phyloP scores from a whole-genome alignment of 2,797 vertebrate species.

The Odontamblyopus rebecca region DNA sequence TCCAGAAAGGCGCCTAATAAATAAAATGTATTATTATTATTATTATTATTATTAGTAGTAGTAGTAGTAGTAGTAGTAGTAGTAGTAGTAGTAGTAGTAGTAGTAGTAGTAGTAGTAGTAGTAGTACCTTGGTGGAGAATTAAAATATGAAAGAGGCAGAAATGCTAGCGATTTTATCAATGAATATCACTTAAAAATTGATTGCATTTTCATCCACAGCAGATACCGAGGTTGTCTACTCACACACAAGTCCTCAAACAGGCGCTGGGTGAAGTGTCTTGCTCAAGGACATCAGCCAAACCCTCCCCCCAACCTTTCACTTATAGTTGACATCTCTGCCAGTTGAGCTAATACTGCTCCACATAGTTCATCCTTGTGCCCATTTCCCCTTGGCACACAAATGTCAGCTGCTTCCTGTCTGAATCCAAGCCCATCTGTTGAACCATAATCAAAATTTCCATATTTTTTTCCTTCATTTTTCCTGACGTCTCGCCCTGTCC shows the following conservation, averaged over 20 bases:
- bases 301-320: background rate
- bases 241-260: too few species aligned
- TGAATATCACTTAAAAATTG: background rate
- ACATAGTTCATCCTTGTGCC: slow-evolving; percentile 6
- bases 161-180: too few species aligned
- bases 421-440: slow-evolving; percentile 68
- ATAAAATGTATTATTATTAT: too few species aligned
- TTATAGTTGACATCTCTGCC: background rate
- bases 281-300: background rate
- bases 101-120: too few species aligned
- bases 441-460: slow-evolving; percentile 64
- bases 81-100: too few species aligned
- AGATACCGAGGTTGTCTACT: background rate
- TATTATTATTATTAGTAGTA: too few species aligned
- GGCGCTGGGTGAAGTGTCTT: background rate
- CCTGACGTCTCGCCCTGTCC: slow-evolving; percentile 13
- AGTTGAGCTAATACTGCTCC: background rate
- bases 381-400: slow-evolving; percentile 44
- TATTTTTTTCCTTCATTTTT: slow-evolving; percentile 48
- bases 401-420: slow-evolving; percentile 61
- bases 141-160: too few species aligned
- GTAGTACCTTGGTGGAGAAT: too few species aligned
- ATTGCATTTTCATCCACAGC: background rate
- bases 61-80: too few species aligned
- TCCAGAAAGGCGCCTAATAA: too few species aligned